These are phyloP conservation scores for Rhynchophorus ferrugineus DNA, from an alignment of 1,140 invertebrate species.

Conservation along the genomic window DNA sequence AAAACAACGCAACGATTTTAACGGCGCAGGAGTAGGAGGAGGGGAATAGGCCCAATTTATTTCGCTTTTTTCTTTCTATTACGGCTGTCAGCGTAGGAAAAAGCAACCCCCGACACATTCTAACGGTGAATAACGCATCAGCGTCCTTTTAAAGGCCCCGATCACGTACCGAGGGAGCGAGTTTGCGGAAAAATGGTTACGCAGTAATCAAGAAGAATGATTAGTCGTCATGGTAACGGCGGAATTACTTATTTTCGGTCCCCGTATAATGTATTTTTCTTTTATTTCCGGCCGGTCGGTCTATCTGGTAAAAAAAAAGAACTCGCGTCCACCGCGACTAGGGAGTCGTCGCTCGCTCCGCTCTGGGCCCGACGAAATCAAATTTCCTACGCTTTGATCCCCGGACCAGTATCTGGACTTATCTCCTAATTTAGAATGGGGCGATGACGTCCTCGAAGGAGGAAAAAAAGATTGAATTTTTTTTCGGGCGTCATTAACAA, in stretches of 20 bases:
- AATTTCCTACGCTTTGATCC: neutral
- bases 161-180: slow-evolving; percentile 15
- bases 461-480: too few relatives aligned
- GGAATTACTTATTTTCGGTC: slow-evolving; percentile 8
- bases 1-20: too few relatives aligned
- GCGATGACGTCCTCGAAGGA: too few relatives aligned
- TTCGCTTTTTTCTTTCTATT: neutral
- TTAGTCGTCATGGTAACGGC: slow-evolving; percentile 15
- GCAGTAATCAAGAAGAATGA: slow-evolving; percentile 20
- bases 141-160: slow-evolving; percentile 5
- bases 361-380: neutral
- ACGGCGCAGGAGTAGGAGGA: too few relatives aligned
- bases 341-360: too few relatives aligned
- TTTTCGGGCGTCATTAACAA: too few relatives aligned
- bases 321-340: neutral
- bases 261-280: neutral
- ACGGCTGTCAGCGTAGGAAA: neutral
- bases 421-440: too few relatives aligned
- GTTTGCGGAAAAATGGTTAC: slow-evolving; percentile 20
- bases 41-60: neutral
- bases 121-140: slow-evolving; percentile 4
- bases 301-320: neutral
- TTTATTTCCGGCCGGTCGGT: neutral
- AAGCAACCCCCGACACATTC: neutral
- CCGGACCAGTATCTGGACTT: too few relatives aligned